Evolutionary conservation across 2,797 vertebrate species (phyloP).

Genomic region (Bothrops alternatus): DNA sequence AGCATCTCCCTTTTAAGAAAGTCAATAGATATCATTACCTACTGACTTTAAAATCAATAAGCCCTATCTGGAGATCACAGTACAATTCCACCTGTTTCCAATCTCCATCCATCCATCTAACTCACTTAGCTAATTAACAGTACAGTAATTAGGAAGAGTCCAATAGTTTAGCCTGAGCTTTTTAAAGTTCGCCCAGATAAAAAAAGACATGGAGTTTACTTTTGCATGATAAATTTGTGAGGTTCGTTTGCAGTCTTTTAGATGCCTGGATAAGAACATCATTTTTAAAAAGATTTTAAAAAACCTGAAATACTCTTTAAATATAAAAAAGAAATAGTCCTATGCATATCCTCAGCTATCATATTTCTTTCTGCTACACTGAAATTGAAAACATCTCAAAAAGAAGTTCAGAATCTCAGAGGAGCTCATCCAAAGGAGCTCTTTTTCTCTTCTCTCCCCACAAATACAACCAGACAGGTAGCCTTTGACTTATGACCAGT

Average conservation of each 20-base stretch:
- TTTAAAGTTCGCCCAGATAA: neutral
- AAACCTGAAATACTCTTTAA: neutral
- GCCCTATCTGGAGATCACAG: neutral
- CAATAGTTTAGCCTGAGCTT: neutral
- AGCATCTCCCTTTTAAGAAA: neutral
- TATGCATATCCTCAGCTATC: neutral
- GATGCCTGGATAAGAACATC: neutral
- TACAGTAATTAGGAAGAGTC: neutral
- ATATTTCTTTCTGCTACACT: neutral
- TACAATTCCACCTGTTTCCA: neutral
- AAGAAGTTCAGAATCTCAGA: neutral
- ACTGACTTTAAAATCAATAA: neutral
- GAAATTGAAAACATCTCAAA: constrained; percentile 1
- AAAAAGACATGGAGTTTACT: neutral
- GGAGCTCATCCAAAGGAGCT: neutral
- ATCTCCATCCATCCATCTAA: neutral
- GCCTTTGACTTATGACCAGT: too few relatives aligned
- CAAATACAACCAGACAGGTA: neutral
- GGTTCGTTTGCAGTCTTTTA: neutral
- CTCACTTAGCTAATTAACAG: neutral
- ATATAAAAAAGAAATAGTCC: neutral
- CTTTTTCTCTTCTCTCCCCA: neutral
- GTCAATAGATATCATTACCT: neutral
- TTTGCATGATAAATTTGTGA: neutral
- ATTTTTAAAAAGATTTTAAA: neutral